These are phyloP conservation scores for Leucoraja erinaceus DNA, from an alignment of 2,113 vertebrate genomes.

Conservation along the genomic window DNA sequence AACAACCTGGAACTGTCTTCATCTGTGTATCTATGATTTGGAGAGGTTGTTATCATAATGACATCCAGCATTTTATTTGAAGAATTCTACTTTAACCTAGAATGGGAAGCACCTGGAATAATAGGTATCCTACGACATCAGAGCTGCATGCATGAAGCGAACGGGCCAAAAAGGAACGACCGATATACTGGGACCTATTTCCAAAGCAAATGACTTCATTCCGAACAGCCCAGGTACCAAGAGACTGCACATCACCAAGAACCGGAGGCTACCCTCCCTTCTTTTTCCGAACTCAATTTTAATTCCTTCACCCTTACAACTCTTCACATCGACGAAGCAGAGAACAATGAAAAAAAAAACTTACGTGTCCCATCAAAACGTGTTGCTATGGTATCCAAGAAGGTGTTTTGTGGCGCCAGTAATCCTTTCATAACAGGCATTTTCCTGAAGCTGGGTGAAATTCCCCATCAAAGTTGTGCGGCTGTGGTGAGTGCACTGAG, in stretches of 20 bases:
- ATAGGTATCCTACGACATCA: neutral
- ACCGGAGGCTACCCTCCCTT: neutral
- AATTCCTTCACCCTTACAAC: neutral
- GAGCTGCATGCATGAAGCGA: neutral
- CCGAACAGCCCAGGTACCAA: neutral
- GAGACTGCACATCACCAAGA: neutral
- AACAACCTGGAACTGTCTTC: neutral
- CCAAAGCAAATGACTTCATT: neutral
- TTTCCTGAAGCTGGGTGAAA: constrained; percentile 73
- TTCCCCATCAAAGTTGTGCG: constrained; percentile 90
- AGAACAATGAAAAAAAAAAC: constrained; percentile 50
- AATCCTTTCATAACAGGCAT: constrained; percentile 99
- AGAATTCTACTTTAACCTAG: neutral
- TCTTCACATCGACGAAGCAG: constrained; percentile 22
- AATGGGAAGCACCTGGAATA: neutral
- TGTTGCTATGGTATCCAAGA: constrained; percentile 94
- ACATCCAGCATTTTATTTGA: neutral
- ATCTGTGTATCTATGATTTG: neutral
- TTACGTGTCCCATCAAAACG: constrained; percentile 98
- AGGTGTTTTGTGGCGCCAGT: constrained; percentile 95
- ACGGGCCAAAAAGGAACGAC: neutral
- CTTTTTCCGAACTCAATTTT: neutral
- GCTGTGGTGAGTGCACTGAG: neutral
- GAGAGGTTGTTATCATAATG: neutral
- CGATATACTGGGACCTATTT: neutral